Evolutionary conservation across 2,113 vertebrate species (phyloP).

Genomic region (Neotragus pygmaeus): DNA sequence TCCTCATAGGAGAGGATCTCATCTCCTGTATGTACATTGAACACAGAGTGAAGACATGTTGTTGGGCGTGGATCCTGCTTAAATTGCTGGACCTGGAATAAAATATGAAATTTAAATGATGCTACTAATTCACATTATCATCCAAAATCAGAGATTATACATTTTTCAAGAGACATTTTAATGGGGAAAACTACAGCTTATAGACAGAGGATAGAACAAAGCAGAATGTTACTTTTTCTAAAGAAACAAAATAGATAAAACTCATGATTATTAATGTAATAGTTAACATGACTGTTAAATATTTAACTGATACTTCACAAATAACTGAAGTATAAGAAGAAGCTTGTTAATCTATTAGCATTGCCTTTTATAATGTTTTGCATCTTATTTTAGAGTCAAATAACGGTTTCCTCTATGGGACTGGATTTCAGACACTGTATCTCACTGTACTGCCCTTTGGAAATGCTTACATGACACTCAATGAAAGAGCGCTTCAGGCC

Average conservation of each 20-base stretch:
- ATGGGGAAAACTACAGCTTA: background rate
- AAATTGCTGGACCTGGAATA: constrained; percentile 91
- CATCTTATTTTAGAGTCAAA: background rate
- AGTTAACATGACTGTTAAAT: background rate
- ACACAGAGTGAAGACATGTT: constrained; percentile 94
- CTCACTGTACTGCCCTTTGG: background rate
- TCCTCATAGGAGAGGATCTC: constrained; percentile 85
- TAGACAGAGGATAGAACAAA: background rate
- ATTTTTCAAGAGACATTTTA: background rate
- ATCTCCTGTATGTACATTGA: constrained; percentile 90
- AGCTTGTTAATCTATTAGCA: background rate
- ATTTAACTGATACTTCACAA: background rate
- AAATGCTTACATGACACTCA: background rate
- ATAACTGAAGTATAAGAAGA: background rate
- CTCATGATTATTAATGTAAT: background rate
- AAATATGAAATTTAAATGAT: constrained; percentile 15
- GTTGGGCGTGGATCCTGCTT: constrained; percentile 95
- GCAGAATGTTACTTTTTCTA: background rate
- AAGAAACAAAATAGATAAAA: background rate
- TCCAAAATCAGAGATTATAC: background rate
- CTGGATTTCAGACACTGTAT: background rate
- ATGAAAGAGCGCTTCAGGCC: background rate
- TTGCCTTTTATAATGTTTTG: background rate
- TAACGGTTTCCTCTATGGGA: background rate
- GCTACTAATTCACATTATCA: background rate